Conservation (phyloP, 2,797 vertebrate genomes). For the Mallotus villosus region DNA sequence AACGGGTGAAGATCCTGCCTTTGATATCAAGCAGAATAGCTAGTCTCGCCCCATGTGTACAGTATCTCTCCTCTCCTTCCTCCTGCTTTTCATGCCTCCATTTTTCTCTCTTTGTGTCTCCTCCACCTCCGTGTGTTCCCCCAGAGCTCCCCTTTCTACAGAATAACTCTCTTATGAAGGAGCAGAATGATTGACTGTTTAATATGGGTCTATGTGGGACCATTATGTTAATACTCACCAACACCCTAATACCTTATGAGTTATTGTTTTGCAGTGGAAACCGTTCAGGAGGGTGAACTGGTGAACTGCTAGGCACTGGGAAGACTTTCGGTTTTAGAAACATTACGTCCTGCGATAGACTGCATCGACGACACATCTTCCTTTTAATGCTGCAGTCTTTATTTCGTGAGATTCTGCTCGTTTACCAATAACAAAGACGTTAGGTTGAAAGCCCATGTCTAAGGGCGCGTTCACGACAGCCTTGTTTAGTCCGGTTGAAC, state of each 20-base stretch:
- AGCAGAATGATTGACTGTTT: slow-evolving; percentile 12
- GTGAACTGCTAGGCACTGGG: background rate
- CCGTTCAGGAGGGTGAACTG: background rate
- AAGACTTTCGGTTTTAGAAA: too few relatives aligned
- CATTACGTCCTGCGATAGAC: too few relatives aligned
- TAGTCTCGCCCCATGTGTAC: slow-evolving; percentile 7
- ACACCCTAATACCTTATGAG: too few relatives aligned
- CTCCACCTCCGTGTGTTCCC: background rate
- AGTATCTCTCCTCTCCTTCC: background rate
- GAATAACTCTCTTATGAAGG: background rate
- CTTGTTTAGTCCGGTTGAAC: too few relatives aligned
- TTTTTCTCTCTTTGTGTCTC: background rate
- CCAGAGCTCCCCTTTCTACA: background rate
- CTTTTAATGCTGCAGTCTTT: too few relatives aligned
- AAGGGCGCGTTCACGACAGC: too few relatives aligned
- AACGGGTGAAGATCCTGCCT: slow-evolving; percentile 26
- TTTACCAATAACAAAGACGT: too few relatives aligned
- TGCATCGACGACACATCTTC: too few relatives aligned
- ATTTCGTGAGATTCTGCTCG: too few relatives aligned
- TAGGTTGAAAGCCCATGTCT: too few relatives aligned
- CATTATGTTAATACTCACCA: slow-evolving; percentile 2
- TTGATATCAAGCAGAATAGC: slow-evolving; percentile 32
- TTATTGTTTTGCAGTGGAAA: background rate
- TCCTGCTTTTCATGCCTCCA: background rate
- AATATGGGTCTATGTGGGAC: background rate